Evolutionary conservation across 2,888 invertebrate species (phyloP), one percentile per base, ranked within the genome.

Genomic region (Aleiodes leptofemur): DNA sequence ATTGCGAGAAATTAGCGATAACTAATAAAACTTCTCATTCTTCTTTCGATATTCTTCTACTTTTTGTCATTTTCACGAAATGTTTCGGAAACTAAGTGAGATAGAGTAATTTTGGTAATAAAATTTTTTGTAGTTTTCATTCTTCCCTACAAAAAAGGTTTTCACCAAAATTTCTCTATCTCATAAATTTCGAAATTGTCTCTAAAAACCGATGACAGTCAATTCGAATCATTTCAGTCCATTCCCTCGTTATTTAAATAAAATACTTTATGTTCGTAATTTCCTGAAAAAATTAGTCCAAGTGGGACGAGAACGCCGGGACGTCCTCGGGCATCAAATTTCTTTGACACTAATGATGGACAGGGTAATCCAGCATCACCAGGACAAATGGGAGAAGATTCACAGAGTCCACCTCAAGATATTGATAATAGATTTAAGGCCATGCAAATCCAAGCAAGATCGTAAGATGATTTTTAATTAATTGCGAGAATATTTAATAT

Each of bases 351-450:
- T 70, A 86, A 81, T 72, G 87, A 88, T 68, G 75, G 80, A n/a
- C 78, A 79, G 71, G 80, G 81, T 71, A 82, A 83, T 53, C 86
- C 86, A 69, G 80, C 82, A 59, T 87, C 88, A 38, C 87, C 87
- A 3, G 53, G 81, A 38, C 83, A 83, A 50, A 81, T 79, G 4
- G 83, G 84, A 73, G 88, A 88, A 70, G 88, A 88, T 9, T 84
- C 85, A 3, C 83, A 84, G 29, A 88, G 86, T 79, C 87, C 87
- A 34, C 83, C 86, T 3, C 82, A 82, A 69, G 88, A 88, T 51
- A 87, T 88, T 74, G 88, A 88, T 79, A 85, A 82, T 76, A 84
- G 83, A 80, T 84, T 88, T 73, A 87, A 88, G 79, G 84, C 85
- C 11, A 82, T 88, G 77, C 87, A 88, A 78, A 87, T 88, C 70